Evolutionary conservation across 2,888 invertebrate genomes (phyloP).

Genomic region (Exocentrus adspersus): DNA sequence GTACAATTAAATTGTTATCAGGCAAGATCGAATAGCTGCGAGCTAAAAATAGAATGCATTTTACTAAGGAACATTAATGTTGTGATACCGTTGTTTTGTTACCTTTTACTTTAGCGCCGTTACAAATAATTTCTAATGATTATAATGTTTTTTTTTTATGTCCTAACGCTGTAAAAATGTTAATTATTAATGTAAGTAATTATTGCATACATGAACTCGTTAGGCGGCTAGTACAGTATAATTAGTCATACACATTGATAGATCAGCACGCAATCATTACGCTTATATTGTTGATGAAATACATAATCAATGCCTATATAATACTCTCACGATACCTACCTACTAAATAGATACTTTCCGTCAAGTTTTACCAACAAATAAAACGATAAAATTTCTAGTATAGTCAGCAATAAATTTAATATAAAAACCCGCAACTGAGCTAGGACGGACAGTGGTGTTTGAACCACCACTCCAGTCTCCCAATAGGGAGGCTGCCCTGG

Average conservation of each 20-base stretch:
- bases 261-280: slow-evolving; percentile 9
- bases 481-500: no score
- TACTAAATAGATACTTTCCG: no score
- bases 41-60: slow-evolving; percentile 23
- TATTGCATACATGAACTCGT: slow-evolving; percentile 19
- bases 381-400: no score
- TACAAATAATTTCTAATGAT: slow-evolving; percentile 23
- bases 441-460: no score
- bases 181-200: slow-evolving; percentile 5
- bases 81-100: slow-evolving; percentile 21
- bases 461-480: no score
- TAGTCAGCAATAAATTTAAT: no score
- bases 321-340: no score
- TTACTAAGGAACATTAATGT: slow-evolving; percentile 17
- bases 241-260: slow-evolving; percentile 11
- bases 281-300: no score
- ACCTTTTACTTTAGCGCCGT: slow-evolving; percentile 24
- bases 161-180: slow-evolving; percentile 9
- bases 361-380: no score
- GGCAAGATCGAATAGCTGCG: slow-evolving; percentile 14
- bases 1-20: slow-evolving; percentile 26
- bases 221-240: neutral
- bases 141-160: slow-evolving; percentile 8
- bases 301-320: no score
- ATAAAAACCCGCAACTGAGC: no score